These are phyloP conservation scores for Lampris incognitus DNA, from an alignment of 2,113 vertebrate species.

Conservation along the genomic window DNA sequence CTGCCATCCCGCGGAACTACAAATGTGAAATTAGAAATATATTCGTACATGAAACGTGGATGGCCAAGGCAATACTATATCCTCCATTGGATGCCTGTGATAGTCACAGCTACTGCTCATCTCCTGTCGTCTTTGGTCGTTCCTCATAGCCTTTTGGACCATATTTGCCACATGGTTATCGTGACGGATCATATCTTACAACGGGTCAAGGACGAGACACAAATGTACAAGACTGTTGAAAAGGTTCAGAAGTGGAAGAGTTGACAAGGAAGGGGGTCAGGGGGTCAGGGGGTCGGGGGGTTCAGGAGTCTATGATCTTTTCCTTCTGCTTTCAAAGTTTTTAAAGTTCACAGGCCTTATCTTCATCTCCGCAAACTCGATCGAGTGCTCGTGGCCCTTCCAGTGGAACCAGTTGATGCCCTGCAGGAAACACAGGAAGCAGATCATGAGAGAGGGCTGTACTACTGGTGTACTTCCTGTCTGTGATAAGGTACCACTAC, in stretches of 20 bases:
- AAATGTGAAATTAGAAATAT: constrained; percentile 18
- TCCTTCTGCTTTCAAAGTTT: constrained; percentile 90
- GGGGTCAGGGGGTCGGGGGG: not conserved
- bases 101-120: not conserved
- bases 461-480: not conserved
- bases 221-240: not conserved
- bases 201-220: constrained; percentile 9
- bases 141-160: constrained; percentile 19
- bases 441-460: not conserved
- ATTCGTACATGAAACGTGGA: constrained; percentile 21
- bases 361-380: constrained; percentile 97
- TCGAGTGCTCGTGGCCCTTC: constrained; percentile 96
- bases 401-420: constrained; percentile 99
- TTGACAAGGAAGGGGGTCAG: not conserved
- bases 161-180: constrained; percentile 25
- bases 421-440: constrained; percentile 70
- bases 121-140: constrained; percentile 23
- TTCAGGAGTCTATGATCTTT: constrained; percentile 83
- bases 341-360: constrained; percentile 91
- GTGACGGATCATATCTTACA: constrained; percentile 18
- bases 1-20: constrained; percentile 10
- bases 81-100: not conserved
- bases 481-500: not conserved
- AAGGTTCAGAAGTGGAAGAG: not conserved
- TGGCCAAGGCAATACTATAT: not conserved